Evolutionary conservation across 2,888 invertebrate genomes (phyloP), one percentile per base, ranked within the genome.

Genomic region (Callinectes sapidus): DNA sequence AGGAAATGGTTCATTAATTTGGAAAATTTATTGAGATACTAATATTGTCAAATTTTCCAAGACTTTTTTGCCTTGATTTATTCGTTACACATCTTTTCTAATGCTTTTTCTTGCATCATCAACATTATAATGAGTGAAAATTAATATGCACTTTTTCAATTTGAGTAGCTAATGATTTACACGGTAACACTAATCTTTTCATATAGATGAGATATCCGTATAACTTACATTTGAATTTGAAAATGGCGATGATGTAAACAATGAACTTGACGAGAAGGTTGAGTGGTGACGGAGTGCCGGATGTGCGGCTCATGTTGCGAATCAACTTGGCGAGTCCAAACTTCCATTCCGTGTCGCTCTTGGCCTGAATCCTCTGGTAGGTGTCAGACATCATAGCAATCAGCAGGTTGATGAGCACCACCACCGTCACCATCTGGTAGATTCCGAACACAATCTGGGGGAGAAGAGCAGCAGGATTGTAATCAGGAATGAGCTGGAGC

Each of bases 351-450:
- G 99, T 99, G 96, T 99, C 99, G 87, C 99, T 99, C 97, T 99
- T 99, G 71, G 99, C 99, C 97, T 96, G 96, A 95, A 99, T 99
- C 96, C 99, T 97, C 96, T 99, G 99, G 96, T 99, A 99, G 95
- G 99, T 99, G 97, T 99, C 99, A 96, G 99, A 99, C 99, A 99
- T 99, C 99, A 99, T 99, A 97, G 99, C 99, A 97, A 99, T 99
- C 96, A 99, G 98, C 96, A 99, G 97, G 96, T 99, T 99, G 96
- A 99, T 98, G 95, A 99, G 97, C 96, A 99, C 99, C 96, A 99
- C 98, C 96, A 99, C 98, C 95, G 99, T 98, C 96, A 99, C 98
- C 97, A 99, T 97, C 97, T 99, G 97, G 97, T 99, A 99, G 96
- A 98, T 97, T 18, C 35, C 99, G 96, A 99, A 99, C 95, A 99